Percentiles rank a stretch among this genome's conserved stretches.
Evolutionary conservation across 2,113 vertebrate species (phyloP).

Genomic region (Octodon degus): DNA sequence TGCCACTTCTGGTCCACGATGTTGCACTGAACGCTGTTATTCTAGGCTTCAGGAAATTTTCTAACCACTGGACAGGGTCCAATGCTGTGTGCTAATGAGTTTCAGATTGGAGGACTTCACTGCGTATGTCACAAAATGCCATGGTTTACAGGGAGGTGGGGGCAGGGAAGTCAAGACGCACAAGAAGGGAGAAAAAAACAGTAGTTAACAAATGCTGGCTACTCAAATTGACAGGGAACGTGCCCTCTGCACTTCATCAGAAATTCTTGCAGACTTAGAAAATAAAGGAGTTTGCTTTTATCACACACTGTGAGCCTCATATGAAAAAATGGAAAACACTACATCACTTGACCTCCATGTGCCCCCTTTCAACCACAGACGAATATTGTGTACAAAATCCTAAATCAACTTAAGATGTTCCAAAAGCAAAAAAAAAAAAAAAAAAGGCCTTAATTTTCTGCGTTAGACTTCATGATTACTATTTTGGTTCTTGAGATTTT

Average conservation of each 20-base stretch:
- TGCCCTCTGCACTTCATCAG: conserved; percentile 92
- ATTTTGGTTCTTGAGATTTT: conserved; percentile 81
- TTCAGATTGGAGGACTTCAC: conserved; percentile 91
- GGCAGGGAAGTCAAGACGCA: not conserved
- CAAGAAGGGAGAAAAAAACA: conserved; percentile 74
- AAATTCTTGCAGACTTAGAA: conserved; percentile 92
- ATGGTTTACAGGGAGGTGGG: conserved; percentile 74
- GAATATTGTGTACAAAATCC: conserved; percentile 88
- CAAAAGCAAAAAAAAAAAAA: conserved; percentile 13
- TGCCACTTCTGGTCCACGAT: conserved; percentile 87
- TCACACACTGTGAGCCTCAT: conserved; percentile 87
- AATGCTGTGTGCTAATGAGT: conserved; percentile 92
- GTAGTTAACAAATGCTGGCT: conserved; percentile 89
- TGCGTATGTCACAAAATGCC: conserved; percentile 90
- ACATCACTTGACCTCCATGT: conserved; percentile 94
- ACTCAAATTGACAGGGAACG: conserved; percentile 90
- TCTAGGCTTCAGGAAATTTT: conserved; percentile 89
- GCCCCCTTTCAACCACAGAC: conserved; percentile 90
- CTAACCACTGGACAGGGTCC: conserved; percentile 92
- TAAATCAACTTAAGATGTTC: conserved; percentile 89
- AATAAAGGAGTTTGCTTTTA: conserved; percentile 89
- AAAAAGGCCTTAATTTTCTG: conserved; percentile 79
- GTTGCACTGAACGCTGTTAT: conserved; percentile 87
- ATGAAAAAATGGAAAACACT: conserved; percentile 94
- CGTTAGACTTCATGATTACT: conserved; percentile 81